A percentile compares a stretch with the other conserved stretches of the same genome.
These are phyloP conservation scores for Drosophila suzukii DNA, from an alignment of 1,140 invertebrate species.

Conservation along the genomic window DNA sequence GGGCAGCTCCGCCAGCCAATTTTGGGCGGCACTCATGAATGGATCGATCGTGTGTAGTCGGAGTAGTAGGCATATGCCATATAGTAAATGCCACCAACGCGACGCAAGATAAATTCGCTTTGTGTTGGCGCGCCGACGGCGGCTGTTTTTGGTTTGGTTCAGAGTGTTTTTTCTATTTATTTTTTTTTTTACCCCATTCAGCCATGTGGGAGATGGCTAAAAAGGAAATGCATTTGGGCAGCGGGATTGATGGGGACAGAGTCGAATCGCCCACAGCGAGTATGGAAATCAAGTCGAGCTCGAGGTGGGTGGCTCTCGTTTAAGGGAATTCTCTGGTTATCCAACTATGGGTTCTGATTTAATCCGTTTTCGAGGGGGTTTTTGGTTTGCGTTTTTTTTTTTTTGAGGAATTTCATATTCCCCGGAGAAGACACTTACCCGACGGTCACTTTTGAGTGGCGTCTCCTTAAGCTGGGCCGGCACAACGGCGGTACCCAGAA, in stretches of 20 bases:
- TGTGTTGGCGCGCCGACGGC: constrained; percentile 77
- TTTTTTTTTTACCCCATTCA: neutral
- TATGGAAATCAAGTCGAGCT: constrained; percentile 32
- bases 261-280: constrained; percentile 10
- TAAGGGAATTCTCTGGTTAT: constrained; percentile 30
- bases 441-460: constrained; percentile 81
- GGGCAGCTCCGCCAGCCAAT: constrained; percentile 65
- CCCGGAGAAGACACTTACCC: constrained; percentile 71
- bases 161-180: neutral
- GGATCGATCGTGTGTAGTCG: constrained; percentile 42
- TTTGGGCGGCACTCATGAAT: constrained; percentile 78
- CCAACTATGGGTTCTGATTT: constrained; percentile 8
- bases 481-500: constrained; percentile 73
- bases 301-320: constrained; percentile 40
- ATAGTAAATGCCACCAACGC: constrained; percentile 53
- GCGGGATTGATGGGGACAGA: constrained; percentile 49
- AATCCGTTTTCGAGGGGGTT: neutral
- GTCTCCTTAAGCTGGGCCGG: constrained; percentile 72
- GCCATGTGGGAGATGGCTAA: constrained; percentile 78
- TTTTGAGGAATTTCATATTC: neutral
- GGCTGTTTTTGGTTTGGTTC: constrained; percentile 44
- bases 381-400: no score
- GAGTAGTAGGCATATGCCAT: constrained; percentile 10
- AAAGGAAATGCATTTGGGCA: constrained; percentile 81
- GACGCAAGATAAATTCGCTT: constrained; percentile 35